A percentile compares a stretch with the other conserved stretches of the same genome.
phyloP scores from a whole-genome alignment of 2,113 vertebrate species.

The Leptobrachium leishanense region DNA sequence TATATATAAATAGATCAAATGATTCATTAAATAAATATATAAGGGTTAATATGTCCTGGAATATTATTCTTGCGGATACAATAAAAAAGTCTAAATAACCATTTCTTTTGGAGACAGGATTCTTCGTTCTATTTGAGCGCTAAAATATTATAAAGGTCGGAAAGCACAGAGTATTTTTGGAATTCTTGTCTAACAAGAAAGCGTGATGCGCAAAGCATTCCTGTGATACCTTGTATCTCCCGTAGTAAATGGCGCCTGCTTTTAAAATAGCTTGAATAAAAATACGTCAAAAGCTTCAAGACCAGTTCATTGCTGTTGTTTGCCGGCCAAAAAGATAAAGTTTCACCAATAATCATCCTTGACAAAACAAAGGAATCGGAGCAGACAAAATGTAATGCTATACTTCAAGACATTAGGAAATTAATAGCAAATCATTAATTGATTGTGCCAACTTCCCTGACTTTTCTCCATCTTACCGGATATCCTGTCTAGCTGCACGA shows the following conservation, averaged over 20 bases:
- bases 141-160: neutral
- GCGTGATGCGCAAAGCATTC: neutral
- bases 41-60: too few species aligned
- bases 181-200: neutral
- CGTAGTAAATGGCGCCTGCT: neutral
- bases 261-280: slow-evolving; percentile 11
- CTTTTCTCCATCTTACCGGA: slow-evolving; percentile 73
- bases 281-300: neutral
- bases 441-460: slow-evolving; percentile 67
- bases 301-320: slow-evolving; percentile 24
- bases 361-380: slow-evolving; percentile 49
- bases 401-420: slow-evolving; percentile 55
- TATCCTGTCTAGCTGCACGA: slow-evolving; percentile 77
- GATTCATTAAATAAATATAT: too few species aligned
- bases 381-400: slow-evolving; percentile 56
- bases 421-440: slow-evolving; percentile 66
- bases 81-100: too few species aligned
- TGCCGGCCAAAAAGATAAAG: neutral
- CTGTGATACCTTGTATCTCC: neutral
- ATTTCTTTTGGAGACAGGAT: too few species aligned
- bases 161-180: neutral
- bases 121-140: neutral
- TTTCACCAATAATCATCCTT: slow-evolving; percentile 42
- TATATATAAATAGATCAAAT: too few species aligned
- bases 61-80: too few species aligned